phyloP scores from a whole-genome alignment of 2,797 vertebrate genomes.

The Limosa lapponica region DNA sequence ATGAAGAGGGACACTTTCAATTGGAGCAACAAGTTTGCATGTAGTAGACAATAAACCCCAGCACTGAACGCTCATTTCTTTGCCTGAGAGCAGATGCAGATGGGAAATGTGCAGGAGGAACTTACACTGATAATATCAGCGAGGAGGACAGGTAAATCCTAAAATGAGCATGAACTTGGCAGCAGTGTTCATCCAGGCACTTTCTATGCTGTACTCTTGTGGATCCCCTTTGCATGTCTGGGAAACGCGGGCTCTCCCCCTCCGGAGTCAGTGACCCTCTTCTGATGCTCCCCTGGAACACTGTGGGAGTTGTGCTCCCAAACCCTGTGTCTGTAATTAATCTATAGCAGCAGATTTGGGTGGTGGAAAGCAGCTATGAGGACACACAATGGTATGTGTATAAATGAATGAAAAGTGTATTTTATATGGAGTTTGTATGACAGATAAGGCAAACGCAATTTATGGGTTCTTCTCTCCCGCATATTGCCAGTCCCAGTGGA shows the following conservation, averaged over 20 bases:
- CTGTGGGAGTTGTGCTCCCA: neutral
- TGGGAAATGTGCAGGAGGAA: rapidly evolving
- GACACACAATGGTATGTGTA: neutral
- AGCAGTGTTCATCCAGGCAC: neutral
- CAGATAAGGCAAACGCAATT: neutral
- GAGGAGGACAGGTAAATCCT: neutral
- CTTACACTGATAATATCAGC: neutral
- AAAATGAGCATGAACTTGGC: neutral
- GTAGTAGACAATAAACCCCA: neutral
- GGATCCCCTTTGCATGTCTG: neutral
- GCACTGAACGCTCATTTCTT: neutral
- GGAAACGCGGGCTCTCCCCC: neutral
- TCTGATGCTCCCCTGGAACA: neutral
- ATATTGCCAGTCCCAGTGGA: rapidly evolving
- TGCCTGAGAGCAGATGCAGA: neutral
- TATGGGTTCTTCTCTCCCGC: neutral
- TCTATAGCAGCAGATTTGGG: neutral
- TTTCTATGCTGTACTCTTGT: neutral
- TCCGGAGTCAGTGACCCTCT: neutral
- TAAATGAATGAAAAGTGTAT: neutral
- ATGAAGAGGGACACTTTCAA: neutral
- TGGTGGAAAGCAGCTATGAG: neutral
- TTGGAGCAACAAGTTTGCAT: neutral
- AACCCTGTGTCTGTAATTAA: neutral
- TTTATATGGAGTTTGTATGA: neutral